phyloP scores from a whole-genome alignment of 1,140 invertebrate species.

The Armadillidium nasatum region DNA sequence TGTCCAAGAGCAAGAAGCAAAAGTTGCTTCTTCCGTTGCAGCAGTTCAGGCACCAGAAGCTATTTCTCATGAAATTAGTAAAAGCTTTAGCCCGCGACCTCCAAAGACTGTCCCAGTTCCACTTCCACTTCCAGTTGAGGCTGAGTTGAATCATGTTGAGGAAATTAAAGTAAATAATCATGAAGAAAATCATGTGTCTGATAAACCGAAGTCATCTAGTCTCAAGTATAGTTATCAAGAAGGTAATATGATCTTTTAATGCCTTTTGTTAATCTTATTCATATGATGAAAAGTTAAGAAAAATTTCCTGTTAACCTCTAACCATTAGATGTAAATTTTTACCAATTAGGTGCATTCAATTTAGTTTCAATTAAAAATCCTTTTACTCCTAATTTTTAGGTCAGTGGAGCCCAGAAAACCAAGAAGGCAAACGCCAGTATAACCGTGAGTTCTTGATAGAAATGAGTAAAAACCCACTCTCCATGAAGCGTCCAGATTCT shows the following conservation, averaged over 20 bases:
- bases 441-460: conserved; percentile 53
- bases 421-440: conserved; percentile 54
- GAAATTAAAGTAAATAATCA: conserved; percentile 25
- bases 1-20: background rate
- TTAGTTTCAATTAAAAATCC: background rate
- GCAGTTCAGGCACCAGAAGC: no score
- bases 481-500: conserved; percentile 66
- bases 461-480: conserved; percentile 55
- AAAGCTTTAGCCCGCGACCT: background rate
- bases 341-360: background rate
- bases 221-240: no score
- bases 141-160: conserved; percentile 28
- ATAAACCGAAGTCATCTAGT: background rate
- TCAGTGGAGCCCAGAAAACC: conserved; percentile 49
- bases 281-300: no score
- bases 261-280: no score
- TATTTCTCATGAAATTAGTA: conserved; percentile 31
- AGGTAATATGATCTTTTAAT: no score
- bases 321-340: background rate
- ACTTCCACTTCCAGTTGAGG: no score
- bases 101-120: background rate
- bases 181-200: background rate
- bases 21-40: no score
- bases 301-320: no score
- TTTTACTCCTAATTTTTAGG: conserved; percentile 47